Base-by-base conservation (phyloP, 2,113 vertebrate species). In the Cyanoramphus novaezelandiae region DNA sequence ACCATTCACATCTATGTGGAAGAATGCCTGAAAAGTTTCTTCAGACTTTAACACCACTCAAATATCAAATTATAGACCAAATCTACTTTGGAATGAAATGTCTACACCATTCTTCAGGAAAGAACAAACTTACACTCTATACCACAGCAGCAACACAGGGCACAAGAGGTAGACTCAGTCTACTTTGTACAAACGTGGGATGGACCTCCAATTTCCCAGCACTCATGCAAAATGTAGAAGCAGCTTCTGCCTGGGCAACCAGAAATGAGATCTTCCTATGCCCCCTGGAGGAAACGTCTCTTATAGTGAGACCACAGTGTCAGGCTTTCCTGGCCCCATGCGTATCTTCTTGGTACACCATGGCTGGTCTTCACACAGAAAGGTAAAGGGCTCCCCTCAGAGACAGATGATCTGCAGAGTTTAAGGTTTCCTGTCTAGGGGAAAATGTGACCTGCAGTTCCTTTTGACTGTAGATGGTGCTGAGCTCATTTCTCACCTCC, bases 271-370 rank as follows among this genome's bases (percentile, higher is more conserved):
- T 25, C 29, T 80, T 31, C 33, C 18, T 1, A 3, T 88, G 29
- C 17, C 49, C 43, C 47, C 68, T 92, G 44, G 18, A 67, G 39
- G 25, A 90, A 90, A n/a, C 11, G 1, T 50, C 37, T 81, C 31
- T 55, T 55, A 20, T 2, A 5, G 20, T 39, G 47, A 68, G 29
- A 60, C 21, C 37, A 18, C 35, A 68, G 10, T 13, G 16, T 19
- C 77, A 50, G 62, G 21, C 18, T 62, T 17, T 80, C 31, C 39
- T 68, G 52, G 18, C 23, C 10, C 28, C 1, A 0, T 6, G 2
- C 7, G 2, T 14, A 17, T 4, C 23, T 44, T 35, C 2, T 4
- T 60, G 65, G 39, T 37, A 17, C 29, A 29, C 11, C 3, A 0
- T 7, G 10, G 13, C 65, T 86, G 11, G 7, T 53, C 37, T 35